phyloP scores from a whole-genome alignment of 2,113 vertebrate species.

The Anseranas semipalmata region DNA sequence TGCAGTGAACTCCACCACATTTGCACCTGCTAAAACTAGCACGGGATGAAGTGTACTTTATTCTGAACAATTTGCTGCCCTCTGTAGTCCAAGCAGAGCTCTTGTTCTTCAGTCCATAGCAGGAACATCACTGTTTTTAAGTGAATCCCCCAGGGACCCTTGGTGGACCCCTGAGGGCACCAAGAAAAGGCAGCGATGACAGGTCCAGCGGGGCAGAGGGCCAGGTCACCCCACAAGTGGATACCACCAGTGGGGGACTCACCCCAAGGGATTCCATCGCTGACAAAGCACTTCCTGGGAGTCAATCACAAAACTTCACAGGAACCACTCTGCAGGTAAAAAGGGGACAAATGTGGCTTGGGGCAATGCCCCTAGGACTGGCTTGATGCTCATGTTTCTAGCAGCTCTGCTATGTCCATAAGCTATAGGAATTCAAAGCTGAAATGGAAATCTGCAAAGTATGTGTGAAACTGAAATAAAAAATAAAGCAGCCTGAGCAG shows the following conservation, averaged over 20 bases:
- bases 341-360: not conserved
- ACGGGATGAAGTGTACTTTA: not conserved
- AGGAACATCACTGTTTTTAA: not conserved
- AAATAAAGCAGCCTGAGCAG: not conserved
- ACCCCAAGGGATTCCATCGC: not conserved
- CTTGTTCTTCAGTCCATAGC: not conserved
- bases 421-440: not conserved
- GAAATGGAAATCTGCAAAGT: not conserved
- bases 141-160: not conserved
- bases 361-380: not conserved
- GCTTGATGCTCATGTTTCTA: not conserved
- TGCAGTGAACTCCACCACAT: not conserved
- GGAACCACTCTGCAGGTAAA: not conserved
- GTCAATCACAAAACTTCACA: not conserved
- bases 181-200: not conserved
- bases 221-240: not conserved
- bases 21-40: not conserved
- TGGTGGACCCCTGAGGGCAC: fast-evolving
- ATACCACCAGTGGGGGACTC: fast-evolving
- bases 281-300: fast-evolving
- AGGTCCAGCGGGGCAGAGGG: not conserved
- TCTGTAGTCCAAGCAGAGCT: not conserved
- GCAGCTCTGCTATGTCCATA: not conserved
- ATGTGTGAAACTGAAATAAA: not conserved
- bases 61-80: slow-evolving; percentile 31